phyloP scores from a whole-genome alignment of 2,113 vertebrate species.

The Serinus canaria region DNA sequence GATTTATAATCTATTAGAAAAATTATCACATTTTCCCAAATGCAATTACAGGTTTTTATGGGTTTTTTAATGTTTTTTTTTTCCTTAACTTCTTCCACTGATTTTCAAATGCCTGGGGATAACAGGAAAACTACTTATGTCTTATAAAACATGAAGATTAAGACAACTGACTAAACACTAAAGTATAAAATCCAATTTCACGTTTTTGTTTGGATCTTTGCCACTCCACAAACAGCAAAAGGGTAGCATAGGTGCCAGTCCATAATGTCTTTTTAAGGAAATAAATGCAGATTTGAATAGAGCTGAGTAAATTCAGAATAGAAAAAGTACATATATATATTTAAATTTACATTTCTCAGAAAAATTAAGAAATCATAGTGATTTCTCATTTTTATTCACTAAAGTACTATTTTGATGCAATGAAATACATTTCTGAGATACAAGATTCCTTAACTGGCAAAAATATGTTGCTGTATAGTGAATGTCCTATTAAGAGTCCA shows the following conservation, averaged over 20 bases:
- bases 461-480: neutral
- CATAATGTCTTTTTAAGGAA: neutral
- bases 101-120: neutral
- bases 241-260: neutral
- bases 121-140: neutral
- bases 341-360: neutral
- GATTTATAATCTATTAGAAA: neutral
- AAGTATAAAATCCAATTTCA: neutral
- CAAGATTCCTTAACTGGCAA: neutral
- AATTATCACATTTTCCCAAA: neutral
- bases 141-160: neutral
- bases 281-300: neutral
- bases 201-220: neutral
- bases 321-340: neutral
- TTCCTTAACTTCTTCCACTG: neutral
- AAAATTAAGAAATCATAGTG: neutral
- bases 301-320: neutral
- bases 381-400: neutral
- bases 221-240: neutral
- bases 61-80: neutral
- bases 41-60: neutral
- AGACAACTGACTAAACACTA: neutral
- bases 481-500: neutral
- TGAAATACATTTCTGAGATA: neutral
- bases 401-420: neutral